Conservation (phyloP, 2,113 vertebrate species). For the Meriones unguiculatus region DNA sequence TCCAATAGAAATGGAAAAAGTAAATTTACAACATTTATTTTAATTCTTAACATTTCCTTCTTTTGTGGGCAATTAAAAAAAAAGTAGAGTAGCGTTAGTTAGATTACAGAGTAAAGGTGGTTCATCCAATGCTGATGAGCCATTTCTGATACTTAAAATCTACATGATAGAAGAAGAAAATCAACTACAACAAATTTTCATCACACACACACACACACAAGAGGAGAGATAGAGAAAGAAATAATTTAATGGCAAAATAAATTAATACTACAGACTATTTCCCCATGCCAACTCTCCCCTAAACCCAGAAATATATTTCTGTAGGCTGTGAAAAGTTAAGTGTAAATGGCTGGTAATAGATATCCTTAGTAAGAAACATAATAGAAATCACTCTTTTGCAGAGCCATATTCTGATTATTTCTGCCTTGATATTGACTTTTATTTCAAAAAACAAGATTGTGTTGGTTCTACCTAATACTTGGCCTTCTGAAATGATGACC, state of each 20-base stretch:
- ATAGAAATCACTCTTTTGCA: neutral
- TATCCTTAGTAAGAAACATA: neutral
- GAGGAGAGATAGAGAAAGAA: too few relatives aligned
- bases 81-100: neutral
- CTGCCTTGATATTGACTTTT: neutral
- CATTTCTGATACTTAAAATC: too few relatives aligned
- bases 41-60: neutral
- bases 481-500: neutral
- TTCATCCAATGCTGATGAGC: neutral
- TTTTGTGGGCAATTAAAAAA: neutral
- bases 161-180: too few relatives aligned
- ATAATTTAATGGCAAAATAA: neutral
- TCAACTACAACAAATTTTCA: neutral
- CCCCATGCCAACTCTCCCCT: too few relatives aligned
- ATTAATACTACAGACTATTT: neutral
- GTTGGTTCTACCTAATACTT: too few relatives aligned
- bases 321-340: too few relatives aligned
- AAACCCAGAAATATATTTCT: too few relatives aligned
- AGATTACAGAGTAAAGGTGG: neutral
- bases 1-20: neutral
- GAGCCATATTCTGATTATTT: neutral
- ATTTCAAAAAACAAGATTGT: neutral
- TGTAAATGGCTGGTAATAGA: too few relatives aligned
- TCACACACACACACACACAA: neutral
- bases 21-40: neutral